Conservation (phyloP, 2,888 invertebrate genomes). For the Drosophila nigritarsus region DNA sequence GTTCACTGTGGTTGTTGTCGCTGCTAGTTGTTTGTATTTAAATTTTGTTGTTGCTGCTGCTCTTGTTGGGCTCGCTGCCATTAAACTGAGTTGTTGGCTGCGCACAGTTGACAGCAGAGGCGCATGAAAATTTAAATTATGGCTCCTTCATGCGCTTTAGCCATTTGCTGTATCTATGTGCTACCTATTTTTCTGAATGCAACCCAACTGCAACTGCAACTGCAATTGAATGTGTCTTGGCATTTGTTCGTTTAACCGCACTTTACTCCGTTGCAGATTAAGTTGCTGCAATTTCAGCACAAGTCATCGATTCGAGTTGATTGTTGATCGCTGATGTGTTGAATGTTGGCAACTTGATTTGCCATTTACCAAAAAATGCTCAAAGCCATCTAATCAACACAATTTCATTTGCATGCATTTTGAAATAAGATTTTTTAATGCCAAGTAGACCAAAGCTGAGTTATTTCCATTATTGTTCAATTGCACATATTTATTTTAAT, state of each 20-base stretch:
- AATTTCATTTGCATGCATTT: not conserved
- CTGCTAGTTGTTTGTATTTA: conserved; percentile 70
- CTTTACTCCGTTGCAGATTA: conserved; percentile 42
- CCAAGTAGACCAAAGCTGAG: not conserved
- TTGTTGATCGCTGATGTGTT: conserved; percentile 16
- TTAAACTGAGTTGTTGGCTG: conserved; percentile 76
- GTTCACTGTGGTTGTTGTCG: conserved; percentile 13
- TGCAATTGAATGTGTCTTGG: conserved; percentile 17
- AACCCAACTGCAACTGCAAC: conserved; percentile 9
- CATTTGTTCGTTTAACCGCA: conserved; percentile 21
- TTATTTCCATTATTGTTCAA: not conserved
- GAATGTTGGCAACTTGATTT: conserved; percentile 38
- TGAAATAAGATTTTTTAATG: not conserved
- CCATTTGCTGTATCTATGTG: conserved; percentile 23
- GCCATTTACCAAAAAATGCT: conserved; percentile 34
- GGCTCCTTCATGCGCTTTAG: conserved; percentile 34
- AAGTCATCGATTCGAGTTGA: conserved; percentile 24
- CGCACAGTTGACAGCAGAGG: conserved; percentile 73
- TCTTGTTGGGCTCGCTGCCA: conserved; percentile 52
- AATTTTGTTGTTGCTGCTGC: conserved; percentile 50
- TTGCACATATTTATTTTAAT: not conserved
- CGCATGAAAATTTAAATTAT: conserved; percentile 76
- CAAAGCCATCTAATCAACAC: not conserved
- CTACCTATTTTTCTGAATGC: conserved; percentile 35
- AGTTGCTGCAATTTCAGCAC: conserved; percentile 46